Percentiles rank a stretch among this genome's conserved stretches.
Conservation (phyloP, 2,888 invertebrate genomes). For the Onthophagus sagittarius region DNA sequence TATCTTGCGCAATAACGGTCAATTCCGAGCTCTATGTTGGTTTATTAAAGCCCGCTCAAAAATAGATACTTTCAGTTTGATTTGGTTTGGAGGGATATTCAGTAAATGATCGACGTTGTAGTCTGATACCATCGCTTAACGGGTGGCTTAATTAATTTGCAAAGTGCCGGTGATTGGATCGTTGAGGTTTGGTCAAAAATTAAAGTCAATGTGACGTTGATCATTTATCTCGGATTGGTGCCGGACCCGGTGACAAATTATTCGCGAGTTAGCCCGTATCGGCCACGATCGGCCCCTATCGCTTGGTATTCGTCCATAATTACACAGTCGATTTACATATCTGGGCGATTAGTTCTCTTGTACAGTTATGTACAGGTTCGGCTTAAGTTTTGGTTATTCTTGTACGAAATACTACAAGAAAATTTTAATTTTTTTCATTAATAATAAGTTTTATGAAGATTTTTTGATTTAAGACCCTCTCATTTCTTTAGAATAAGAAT, state of each 20-base stretch:
- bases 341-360: constrained; percentile 26
- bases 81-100: neutral
- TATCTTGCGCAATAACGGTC: neutral
- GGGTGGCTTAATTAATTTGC: neutral
- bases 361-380: constrained; percentile 24
- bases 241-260: constrained; percentile 12
- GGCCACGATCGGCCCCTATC: constrained; percentile 16
- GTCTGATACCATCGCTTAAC: neutral
- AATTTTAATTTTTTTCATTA: too few species aligned
- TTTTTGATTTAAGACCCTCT: neutral
- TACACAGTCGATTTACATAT: constrained; percentile 30
- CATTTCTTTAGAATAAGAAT: neutral
- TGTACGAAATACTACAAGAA: neutral
- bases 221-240: constrained; percentile 6
- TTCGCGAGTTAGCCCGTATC: constrained; percentile 19
- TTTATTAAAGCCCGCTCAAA: neutral
- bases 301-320: constrained; percentile 22
- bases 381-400: neutral
- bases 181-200: constrained; percentile 12
- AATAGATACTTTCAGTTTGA: neutral
- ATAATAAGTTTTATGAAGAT: too few species aligned
- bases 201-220: constrained; percentile 10
- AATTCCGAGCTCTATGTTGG: neutral
- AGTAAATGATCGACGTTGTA: too few species aligned
- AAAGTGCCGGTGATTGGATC: neutral